These are phyloP conservation scores for Hippopotamyrus pictus DNA, from an alignment of 2,797 vertebrate species.

Conservation along the genomic window DNA sequence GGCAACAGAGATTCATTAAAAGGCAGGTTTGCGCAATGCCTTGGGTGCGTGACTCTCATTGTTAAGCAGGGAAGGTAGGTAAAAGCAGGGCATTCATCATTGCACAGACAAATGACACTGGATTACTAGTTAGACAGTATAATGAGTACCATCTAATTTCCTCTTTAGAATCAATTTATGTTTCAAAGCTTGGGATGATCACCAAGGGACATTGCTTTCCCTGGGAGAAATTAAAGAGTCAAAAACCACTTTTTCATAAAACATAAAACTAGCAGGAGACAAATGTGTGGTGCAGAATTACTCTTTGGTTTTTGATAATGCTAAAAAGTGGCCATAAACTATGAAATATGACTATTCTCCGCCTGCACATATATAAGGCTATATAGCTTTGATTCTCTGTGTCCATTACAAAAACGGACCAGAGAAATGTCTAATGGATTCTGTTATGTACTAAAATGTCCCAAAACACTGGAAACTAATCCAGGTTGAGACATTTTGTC, in stretches of 20 bases:
- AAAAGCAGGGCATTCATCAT: conserved; percentile 61
- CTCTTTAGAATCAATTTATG: conserved; percentile 71
- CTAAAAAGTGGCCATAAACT: conserved; percentile 14
- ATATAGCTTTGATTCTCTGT: neutral
- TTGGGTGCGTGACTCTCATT: conserved; percentile 41
- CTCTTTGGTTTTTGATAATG: conserved; percentile 41
- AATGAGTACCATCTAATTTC: conserved; percentile 72
- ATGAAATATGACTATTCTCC: conserved; percentile 33
- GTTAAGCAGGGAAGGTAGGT: conserved; percentile 52
- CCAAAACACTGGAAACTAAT: neutral
- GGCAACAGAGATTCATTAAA: conserved; percentile 44
- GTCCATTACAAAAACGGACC: neutral
- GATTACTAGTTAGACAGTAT: conserved; percentile 62
- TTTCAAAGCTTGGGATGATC: conserved; percentile 59
- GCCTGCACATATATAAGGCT: conserved; percentile 28
- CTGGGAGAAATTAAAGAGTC: conserved; percentile 56
- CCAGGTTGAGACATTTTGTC: neutral
- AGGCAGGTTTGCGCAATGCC: conserved; percentile 36
- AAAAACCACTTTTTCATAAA: conserved; percentile 54
- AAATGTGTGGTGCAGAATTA: conserved; percentile 47
- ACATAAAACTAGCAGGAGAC: conserved; percentile 45
- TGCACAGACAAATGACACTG: conserved; percentile 60
- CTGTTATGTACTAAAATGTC: neutral
- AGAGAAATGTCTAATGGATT: neutral
- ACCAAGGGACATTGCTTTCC: conserved; percentile 61